Evolutionary conservation across 2,888 invertebrate genomes (phyloP).

Genomic region (Volucella zonaria): DNA sequence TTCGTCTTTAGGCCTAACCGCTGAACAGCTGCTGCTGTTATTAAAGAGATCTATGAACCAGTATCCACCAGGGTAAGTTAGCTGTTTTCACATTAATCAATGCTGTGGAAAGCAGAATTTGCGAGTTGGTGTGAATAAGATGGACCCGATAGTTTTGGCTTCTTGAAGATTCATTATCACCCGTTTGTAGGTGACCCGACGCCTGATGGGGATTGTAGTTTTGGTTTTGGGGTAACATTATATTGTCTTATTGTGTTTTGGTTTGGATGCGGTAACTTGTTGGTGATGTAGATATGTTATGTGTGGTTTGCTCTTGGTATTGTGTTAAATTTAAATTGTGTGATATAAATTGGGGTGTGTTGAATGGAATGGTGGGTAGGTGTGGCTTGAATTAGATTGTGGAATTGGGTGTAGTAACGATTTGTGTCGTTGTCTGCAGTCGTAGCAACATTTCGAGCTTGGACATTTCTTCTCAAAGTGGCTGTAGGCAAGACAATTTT

Average conservation of each 20-base stretch:
- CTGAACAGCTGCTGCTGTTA: not conserved
- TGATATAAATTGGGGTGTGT: not conserved
- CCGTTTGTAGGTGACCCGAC: too few species aligned
- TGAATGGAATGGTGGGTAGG: not conserved
- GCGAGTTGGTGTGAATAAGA: too few species aligned
- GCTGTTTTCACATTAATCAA: too few species aligned
- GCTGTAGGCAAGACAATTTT: not conserved
- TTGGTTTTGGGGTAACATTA: too few species aligned
- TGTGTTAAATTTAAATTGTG: not conserved
- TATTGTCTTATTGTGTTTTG: not conserved
- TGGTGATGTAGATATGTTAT: not conserved
- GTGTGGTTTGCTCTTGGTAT: not conserved
- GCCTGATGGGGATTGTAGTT: too few species aligned
- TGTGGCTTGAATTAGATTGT: not conserved
- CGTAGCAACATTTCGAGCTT: constrained; percentile 14
- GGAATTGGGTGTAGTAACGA: constrained; percentile 1
- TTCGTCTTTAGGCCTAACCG: too few species aligned
- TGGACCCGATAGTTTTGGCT: too few species aligned
- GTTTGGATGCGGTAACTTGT: not conserved
- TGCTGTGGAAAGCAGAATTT: not conserved
- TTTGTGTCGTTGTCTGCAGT: constrained; percentile 7
- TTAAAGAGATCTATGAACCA: constrained; percentile 11
- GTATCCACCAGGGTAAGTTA: not conserved
- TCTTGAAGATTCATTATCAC: too few species aligned
- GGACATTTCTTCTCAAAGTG: too few species aligned